Base-by-base conservation (phyloP, 2,797 vertebrate genomes). In the Periophthalmus magnuspinnatus region DNA sequence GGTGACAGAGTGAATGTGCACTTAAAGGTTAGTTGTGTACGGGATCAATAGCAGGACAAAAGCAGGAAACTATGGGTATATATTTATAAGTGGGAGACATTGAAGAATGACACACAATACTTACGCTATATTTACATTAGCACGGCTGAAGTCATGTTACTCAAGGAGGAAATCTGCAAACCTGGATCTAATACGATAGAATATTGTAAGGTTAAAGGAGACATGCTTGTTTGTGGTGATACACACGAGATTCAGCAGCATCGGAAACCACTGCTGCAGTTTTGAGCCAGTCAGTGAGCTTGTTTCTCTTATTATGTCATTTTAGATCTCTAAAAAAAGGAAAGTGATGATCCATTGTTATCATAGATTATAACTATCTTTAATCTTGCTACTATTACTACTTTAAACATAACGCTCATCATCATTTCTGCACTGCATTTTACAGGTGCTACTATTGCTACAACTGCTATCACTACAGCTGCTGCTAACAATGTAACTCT, bases 21-120 rank as follows among this genome's bases (percentile, higher is more conserved):
- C 57, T 75, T 74, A 54, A 73, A 77, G 68, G 59, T 78, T 63
- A 56, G 17, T 45, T 32, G 58, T 14, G 65, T 69, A 66, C 71
- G 48, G 70, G 68, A 84, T 81, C 77, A 77, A 66, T 68, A 74
- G 72, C 36, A 24, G 22, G 61, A 65, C 45, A 50, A 50, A 24
- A 65, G 45, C 45, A 16, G 61, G 38, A 63, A 41, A 45, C 13
- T 32, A 28, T 65, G 16, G 22, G 2, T 41, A 47, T 28, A 45
- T 63, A 55, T 55, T 55, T 55, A 55, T 55, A 55, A 55, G 52
- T 5, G 14, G 47, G 21, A 55, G 10, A 55, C 52, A 24, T 4
- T 55, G 52, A 55, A 55, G 52, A 55, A 55, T 21, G 52, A 55
- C 52, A 22, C 10, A 22, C 21, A 55, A 55, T 55, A 24, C 55